A percentile compares a stretch with the other conserved stretches of the same genome.
Evolutionary conservation across 2,113 vertebrate genomes (phyloP).

Genomic region (Phainopepla nitens): DNA sequence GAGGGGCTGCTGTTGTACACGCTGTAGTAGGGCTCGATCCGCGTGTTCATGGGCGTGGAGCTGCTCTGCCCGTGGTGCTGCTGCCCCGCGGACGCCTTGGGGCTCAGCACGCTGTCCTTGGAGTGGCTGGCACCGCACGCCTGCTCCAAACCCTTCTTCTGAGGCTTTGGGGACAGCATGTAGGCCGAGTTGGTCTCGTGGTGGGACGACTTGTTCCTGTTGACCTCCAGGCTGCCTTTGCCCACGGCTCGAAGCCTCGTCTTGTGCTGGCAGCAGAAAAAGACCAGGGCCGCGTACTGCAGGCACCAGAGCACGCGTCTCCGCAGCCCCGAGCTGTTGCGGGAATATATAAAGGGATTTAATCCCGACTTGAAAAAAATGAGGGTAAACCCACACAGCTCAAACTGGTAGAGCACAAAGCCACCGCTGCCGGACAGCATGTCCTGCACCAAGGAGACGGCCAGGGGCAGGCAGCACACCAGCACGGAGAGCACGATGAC

Average conservation of each 20-base stretch:
- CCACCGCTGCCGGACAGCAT: constrained; percentile 76
- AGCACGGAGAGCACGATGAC: constrained; percentile 89
- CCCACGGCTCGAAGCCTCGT: constrained; percentile 90
- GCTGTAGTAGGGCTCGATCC: constrained; percentile 94
- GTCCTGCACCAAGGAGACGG: constrained; percentile 86
- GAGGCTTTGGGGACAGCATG: constrained; percentile 89
- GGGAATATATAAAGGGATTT: constrained; percentile 96
- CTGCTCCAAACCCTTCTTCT: constrained; percentile 88
- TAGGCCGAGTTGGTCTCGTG: constrained; percentile 96
- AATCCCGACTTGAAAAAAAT: constrained; percentile 94
- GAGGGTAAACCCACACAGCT: constrained; percentile 91
- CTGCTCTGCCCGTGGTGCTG: constrained; percentile 85
- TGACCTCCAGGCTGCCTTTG: constrained; percentile 89
- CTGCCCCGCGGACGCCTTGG: constrained; percentile 72
- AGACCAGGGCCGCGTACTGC: constrained; percentile 78
- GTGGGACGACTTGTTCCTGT: constrained; percentile 96
- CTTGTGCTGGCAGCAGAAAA: constrained; percentile 90
- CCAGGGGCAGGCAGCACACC: constrained; percentile 92
- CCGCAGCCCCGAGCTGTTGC: constrained; percentile 90
- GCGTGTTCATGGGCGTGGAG: constrained; percentile 92
- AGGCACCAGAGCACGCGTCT: constrained; percentile 87
- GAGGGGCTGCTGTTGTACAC: constrained; percentile 92
- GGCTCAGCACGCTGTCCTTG: constrained; percentile 83
- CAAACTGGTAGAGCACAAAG: constrained; percentile 90
- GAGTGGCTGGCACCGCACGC: constrained; percentile 90